These are phyloP conservation scores for Tetrao urogallus DNA, from an alignment of 2,113 vertebrate genomes.

Conservation along the genomic window DNA sequence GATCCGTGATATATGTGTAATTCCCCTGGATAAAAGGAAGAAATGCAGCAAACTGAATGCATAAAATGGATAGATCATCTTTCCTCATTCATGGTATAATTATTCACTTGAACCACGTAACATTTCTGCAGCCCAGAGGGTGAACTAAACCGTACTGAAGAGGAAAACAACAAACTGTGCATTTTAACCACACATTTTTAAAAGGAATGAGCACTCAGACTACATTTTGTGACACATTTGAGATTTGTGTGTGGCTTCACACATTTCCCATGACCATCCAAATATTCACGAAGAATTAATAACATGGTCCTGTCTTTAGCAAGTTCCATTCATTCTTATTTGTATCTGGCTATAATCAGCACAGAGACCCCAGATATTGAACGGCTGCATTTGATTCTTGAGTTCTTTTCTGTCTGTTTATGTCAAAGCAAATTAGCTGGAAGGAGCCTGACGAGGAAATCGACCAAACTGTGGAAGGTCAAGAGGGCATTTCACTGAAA, in stretches of 20 bases:
- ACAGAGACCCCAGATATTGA: slow-evolving; percentile 41
- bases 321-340: slow-evolving; percentile 66
- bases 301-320: slow-evolving; percentile 60
- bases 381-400: slow-evolving; percentile 57
- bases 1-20: background rate
- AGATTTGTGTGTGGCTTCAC: slow-evolving; percentile 32
- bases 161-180: background rate
- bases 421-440: slow-evolving; percentile 69
- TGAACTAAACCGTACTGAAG: background rate
- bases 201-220: background rate
- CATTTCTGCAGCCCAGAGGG: background rate
- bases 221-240: slow-evolving; percentile 15
- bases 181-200: background rate
- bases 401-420: slow-evolving; percentile 61
- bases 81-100: background rate
- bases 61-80: background rate
- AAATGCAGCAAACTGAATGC: background rate
- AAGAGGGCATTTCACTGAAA: slow-evolving; percentile 62
- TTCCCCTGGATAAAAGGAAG: background rate
- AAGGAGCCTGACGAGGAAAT: slow-evolving; percentile 70
- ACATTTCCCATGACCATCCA: slow-evolving; percentile 63
- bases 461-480: slow-evolving; percentile 64
- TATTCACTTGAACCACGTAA: background rate
- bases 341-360: slow-evolving; percentile 69
- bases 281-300: slow-evolving; percentile 70